Evolutionary conservation across 2,888 invertebrate genomes (phyloP).

Genomic region (Autographa gamma): DNA sequence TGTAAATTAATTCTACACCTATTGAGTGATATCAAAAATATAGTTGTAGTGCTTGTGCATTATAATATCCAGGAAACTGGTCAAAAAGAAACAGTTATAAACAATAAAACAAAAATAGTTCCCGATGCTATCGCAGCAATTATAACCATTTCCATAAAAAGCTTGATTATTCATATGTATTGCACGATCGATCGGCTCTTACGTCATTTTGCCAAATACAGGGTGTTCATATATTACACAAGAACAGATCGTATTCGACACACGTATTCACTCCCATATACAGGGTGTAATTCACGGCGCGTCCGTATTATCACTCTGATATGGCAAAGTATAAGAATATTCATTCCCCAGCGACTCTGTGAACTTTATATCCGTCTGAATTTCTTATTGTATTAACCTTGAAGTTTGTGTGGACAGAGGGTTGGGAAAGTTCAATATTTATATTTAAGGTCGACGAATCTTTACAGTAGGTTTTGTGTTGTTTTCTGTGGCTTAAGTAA

Average conservation of each 20-base stretch:
- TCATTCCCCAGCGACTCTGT: conserved; percentile 51
- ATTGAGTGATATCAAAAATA: too few relatives aligned
- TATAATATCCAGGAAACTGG: too few relatives aligned
- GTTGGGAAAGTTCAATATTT: not conserved
- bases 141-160: not conserved
- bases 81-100: not conserved
- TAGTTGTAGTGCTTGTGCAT: too few relatives aligned
- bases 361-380: conserved; percentile 57
- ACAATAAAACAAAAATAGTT: not conserved
- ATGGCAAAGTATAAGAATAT: conserved; percentile 55
- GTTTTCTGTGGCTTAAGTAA: not conserved
- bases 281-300: conserved; percentile 57
- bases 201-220: conserved; percentile 47
- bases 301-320: conserved; percentile 62
- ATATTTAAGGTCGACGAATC: not conserved
- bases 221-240: conserved; percentile 34
- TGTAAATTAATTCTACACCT: too few relatives aligned
- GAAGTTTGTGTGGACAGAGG: not conserved
- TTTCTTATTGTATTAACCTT: conserved; percentile 48
- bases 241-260: conserved; percentile 49
- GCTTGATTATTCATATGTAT: conserved; percentile 19
- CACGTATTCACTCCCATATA: conserved; percentile 52
- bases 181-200: conserved; percentile 44
- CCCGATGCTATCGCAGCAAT: not conserved
- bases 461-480: not conserved